These are phyloP conservation scores for Phortica okadai DNA, from an alignment of 2,888 invertebrate species.

Conservation along the genomic window DNA sequence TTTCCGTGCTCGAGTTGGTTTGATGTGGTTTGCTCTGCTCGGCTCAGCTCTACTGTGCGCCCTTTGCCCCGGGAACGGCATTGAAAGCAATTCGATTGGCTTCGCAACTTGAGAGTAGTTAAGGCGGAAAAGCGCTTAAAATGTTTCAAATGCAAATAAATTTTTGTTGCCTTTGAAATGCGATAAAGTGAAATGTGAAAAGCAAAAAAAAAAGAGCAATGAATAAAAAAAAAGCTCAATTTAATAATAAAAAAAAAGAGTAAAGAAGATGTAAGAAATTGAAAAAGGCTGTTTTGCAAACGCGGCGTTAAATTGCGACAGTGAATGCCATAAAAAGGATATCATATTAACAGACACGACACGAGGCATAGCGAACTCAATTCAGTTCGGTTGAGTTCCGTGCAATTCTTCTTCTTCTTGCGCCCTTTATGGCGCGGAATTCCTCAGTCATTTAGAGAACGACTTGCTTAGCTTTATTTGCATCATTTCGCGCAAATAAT, in stretches of 20 bases:
- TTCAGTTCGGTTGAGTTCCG: not conserved
- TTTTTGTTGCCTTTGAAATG: not conserved
- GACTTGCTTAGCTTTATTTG: conserved; percentile 28
- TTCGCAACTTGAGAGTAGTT: conserved; percentile 16
- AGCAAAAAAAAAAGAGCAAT: not conserved
- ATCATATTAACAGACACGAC: not conserved
- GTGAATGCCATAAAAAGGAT: conserved; percentile 29
- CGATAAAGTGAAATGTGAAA: not conserved
- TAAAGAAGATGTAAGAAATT: not conserved
- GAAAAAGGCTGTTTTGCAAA: conserved; percentile 3
- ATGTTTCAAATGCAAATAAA: conserved; percentile 6
- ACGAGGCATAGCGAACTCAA: not conserved
- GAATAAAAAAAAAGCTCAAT: not conserved
- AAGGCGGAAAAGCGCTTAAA: not conserved
- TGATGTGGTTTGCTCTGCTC: not conserved
- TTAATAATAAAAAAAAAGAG: not conserved
- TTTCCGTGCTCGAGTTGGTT: conserved; percentile 10
- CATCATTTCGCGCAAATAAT: conserved; percentile 29
- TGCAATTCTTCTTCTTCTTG: not conserved
- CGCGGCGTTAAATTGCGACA: conserved; percentile 7
- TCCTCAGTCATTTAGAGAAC: not conserved
- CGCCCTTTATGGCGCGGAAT: not conserved
- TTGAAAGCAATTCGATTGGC: conserved; percentile 12
- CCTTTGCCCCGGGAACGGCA: not conserved
- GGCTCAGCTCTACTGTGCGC: not conserved